Evolutionary conservation across 2,888 invertebrate genomes (phyloP).

Genomic region (Papilio demoleus): DNA sequence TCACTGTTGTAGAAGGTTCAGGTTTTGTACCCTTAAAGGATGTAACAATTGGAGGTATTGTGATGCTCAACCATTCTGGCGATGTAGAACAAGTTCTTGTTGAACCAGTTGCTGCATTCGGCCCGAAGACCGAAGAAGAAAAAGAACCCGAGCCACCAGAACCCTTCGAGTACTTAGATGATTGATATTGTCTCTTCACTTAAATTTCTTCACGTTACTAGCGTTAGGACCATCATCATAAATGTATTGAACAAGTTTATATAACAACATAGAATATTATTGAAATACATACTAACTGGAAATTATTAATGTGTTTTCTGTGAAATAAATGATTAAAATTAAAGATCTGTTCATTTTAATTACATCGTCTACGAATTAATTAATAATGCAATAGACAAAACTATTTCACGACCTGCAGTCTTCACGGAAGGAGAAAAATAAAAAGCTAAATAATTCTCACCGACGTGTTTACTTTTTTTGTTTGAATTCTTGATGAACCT

Average conservation of each 20-base stretch:
- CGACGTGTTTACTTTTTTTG: no score
- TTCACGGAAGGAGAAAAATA: no score
- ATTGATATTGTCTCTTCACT: constrained; percentile 72
- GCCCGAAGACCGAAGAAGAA: constrained; percentile 96
- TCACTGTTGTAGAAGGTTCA: constrained; percentile 91
- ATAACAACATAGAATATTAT: constrained; percentile 55
- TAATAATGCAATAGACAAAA: no score
- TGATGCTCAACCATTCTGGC: constrained; percentile 95
- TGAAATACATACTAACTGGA: constrained; percentile 65
- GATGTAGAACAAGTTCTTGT: constrained; percentile 93
- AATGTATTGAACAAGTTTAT: constrained; percentile 63
- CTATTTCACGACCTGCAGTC: no score
- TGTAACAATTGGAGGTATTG: constrained; percentile 96
- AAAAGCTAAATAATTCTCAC: no score
- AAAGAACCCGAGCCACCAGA: constrained; percentile 99
- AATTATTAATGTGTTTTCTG: constrained; percentile 62
- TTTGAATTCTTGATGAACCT: no score
- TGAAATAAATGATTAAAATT: constrained; percentile 46
- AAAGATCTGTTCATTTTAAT: constrained; percentile 10
- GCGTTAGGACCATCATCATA: constrained; percentile 57
- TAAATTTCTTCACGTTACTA: constrained; percentile 43
- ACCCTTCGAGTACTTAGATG: constrained; percentile 97
- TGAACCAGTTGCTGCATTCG: constrained; percentile 95
- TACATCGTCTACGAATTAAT: constrained; percentile 14
- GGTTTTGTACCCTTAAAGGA: constrained; percentile 95